A percentile compares a stretch with the other conserved stretches of the same genome.
Conservation (phyloP, 2,888 invertebrate species). For the Zootermopsis nevadensis region DNA sequence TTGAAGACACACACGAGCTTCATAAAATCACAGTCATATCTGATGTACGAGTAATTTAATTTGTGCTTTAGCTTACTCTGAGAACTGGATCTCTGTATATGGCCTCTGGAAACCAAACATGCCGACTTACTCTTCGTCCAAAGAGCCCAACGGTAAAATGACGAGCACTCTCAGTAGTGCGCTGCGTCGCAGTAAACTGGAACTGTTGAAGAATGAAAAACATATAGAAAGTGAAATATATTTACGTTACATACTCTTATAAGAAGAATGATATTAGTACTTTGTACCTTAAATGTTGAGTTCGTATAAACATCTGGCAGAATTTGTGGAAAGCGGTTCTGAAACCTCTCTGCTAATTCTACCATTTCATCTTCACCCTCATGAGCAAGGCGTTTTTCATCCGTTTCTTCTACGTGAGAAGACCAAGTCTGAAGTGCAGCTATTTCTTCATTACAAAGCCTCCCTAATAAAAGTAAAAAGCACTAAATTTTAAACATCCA, state of each 20-base stretch:
- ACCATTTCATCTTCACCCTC: constrained; percentile 84
- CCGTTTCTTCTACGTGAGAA: constrained; percentile 64
- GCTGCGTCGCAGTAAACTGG: constrained; percentile 80
- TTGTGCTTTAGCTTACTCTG: constrained; percentile 67
- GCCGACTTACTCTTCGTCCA: constrained; percentile 70
- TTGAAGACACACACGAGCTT: too few species aligned
- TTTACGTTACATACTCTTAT: neutral
- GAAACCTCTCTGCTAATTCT: constrained; percentile 78
- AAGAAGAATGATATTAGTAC: neutral
- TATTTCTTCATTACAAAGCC: constrained; percentile 63
- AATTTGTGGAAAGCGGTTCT: constrained; percentile 75
- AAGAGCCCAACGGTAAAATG: constrained; percentile 82
- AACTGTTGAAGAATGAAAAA: constrained; percentile 68
- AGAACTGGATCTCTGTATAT: constrained; percentile 73
- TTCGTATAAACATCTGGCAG: constrained; percentile 73
- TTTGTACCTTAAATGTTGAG: constrained; percentile 68
- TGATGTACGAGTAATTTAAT: too few species aligned
- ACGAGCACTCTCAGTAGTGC: constrained; percentile 79
- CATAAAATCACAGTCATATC: too few species aligned
- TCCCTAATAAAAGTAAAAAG: constrained; percentile 58
- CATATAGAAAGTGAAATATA: neutral
- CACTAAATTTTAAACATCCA: too few species aligned
- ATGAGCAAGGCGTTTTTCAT: constrained; percentile 72
- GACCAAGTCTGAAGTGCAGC: constrained; percentile 71
- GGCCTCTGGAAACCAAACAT: constrained; percentile 75